A percentile compares a stretch with the other conserved stretches of the same genome.
phyloP scores from a whole-genome alignment of 2,797 vertebrate genomes.

The Megalops cyprinoides region DNA sequence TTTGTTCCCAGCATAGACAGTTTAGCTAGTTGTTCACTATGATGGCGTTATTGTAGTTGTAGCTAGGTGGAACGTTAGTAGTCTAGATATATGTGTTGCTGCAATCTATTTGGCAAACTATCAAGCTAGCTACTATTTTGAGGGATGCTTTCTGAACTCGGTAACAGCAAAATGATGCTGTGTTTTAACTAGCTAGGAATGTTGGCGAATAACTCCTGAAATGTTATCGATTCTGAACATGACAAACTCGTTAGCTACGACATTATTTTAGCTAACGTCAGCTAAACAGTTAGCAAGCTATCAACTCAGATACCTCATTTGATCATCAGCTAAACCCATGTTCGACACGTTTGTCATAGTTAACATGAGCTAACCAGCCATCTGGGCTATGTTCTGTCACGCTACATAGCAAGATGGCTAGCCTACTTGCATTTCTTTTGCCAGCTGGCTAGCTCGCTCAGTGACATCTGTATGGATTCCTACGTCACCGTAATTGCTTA shows the following conservation, averaged over 20 bases:
- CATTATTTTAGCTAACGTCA: not conserved
- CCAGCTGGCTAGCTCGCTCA: not conserved
- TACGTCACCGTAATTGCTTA: slow-evolving; percentile 65
- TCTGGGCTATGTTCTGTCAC: too few relatives aligned
- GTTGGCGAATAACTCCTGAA: not conserved
- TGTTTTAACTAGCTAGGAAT: too few relatives aligned
- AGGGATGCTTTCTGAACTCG: too few relatives aligned
- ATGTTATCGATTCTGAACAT: not conserved
- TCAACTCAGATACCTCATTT: not conserved
- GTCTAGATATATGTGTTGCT: too few relatives aligned
- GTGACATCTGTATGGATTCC: slow-evolving; percentile 42
- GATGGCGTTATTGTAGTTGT: too few relatives aligned
- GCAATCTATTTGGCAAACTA: too few relatives aligned
- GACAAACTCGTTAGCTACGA: not conserved
- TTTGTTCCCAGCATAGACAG: too few relatives aligned
- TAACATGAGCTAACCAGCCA: not conserved
- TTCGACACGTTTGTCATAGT: not conserved
- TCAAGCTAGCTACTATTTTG: too few relatives aligned
- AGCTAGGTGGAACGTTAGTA: too few relatives aligned
- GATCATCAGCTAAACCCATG: not conserved
- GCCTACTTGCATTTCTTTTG: too few relatives aligned
- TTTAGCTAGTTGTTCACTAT: too few relatives aligned
- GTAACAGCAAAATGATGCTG: too few relatives aligned
- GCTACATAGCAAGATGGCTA: slow-evolving; percentile 37
- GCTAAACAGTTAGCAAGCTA: not conserved